Conservation (phyloP, 2,888 invertebrate genomes). For the Prosopocoilus inquinatus region DNA sequence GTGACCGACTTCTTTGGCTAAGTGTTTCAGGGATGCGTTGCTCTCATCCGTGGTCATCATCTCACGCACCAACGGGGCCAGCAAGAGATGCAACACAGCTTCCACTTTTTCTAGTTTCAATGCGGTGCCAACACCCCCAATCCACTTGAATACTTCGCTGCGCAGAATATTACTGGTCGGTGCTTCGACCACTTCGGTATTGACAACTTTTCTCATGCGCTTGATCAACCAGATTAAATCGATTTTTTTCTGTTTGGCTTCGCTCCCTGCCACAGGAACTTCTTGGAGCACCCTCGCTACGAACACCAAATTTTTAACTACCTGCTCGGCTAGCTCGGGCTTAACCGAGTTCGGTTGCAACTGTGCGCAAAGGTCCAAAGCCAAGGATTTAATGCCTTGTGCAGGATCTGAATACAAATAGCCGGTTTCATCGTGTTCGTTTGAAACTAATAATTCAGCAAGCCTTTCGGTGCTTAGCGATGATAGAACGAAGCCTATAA, state of each 20-base stretch:
- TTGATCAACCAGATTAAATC: conserved; percentile 74
- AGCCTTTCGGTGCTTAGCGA: conserved; percentile 63
- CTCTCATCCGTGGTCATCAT: conserved; percentile 69
- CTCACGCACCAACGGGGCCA: conserved; percentile 79
- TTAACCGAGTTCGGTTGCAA: conserved; percentile 65
- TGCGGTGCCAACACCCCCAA: conserved; percentile 70
- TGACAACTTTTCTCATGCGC: conserved; percentile 71
- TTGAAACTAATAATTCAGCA: conserved; percentile 50
- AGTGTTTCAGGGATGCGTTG: conserved; percentile 62
- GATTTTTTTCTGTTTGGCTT: conserved; percentile 52
- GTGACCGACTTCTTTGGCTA: conserved; percentile 71
- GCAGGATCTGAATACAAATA: conserved; percentile 62
- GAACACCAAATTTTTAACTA: conserved; percentile 67
- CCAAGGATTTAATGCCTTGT: conserved; percentile 62
- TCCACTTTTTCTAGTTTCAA: conserved; percentile 60
- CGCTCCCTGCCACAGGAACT: conserved; percentile 44
- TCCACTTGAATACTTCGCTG: conserved; percentile 77
- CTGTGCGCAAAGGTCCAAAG: conserved; percentile 74
- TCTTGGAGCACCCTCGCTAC: conserved; percentile 66
- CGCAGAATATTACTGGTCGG: conserved; percentile 68
- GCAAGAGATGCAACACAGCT: conserved; percentile 62
- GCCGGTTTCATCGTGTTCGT: conserved; percentile 30
- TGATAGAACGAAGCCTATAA: conserved; percentile 70
- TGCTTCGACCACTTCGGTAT: conserved; percentile 74
- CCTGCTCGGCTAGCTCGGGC: conserved; percentile 73